Conservation (phyloP, 2,113 vertebrate species). For the Monarcha castaneiventris region DNA sequence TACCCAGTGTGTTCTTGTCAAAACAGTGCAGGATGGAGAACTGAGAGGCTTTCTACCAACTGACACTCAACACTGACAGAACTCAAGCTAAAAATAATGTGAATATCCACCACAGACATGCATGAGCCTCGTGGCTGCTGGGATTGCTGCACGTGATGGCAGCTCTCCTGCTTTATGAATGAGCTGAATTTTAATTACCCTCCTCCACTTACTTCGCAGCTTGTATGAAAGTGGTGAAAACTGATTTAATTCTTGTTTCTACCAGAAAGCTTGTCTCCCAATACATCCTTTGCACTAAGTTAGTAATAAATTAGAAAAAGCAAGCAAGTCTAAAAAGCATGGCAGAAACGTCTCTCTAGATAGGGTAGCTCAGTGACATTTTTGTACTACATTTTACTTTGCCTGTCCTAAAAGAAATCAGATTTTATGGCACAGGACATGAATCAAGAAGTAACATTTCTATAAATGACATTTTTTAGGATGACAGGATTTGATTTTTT, state of each 20-base stretch:
- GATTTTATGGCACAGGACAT: neutral
- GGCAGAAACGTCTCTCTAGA: neutral
- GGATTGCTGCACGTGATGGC: neutral
- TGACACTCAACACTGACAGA: neutral
- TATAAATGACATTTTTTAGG: neutral
- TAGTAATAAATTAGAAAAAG: neutral
- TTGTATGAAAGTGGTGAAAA: neutral
- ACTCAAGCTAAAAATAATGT: conserved; percentile 32
- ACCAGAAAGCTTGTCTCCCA: neutral
- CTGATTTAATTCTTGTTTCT: neutral
- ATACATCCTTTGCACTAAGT: neutral
- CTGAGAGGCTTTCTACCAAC: neutral
- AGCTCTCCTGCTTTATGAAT: neutral
- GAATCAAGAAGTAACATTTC: neutral
- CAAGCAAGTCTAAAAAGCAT: neutral
- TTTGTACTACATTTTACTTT: neutral
- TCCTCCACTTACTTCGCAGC: neutral
- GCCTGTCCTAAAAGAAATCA: neutral
- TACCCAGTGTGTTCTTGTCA: neutral
- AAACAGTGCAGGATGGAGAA: neutral
- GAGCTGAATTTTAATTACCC: neutral
- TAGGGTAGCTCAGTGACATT: neutral
- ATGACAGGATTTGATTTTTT: neutral
- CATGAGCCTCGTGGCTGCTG: neutral
- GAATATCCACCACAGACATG: neutral